phyloP scores from a whole-genome alignment of 2,797 vertebrate species.

The Argya squamiceps region DNA sequence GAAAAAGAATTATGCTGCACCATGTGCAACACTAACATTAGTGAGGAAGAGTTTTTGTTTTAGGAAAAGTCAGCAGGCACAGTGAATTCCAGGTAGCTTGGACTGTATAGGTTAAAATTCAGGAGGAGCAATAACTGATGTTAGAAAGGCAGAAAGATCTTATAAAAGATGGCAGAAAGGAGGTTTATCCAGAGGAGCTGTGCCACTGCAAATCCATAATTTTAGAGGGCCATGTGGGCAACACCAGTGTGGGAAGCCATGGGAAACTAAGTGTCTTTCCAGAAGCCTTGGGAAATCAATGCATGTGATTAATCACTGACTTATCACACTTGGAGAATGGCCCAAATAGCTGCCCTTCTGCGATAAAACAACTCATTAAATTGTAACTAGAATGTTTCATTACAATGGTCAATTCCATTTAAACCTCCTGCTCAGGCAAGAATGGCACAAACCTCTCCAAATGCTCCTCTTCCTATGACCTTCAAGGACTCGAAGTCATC shows the following conservation, averaged over 20 bases:
- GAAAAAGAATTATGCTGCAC: background rate
- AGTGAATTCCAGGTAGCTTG: background rate
- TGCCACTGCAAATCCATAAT: background rate
- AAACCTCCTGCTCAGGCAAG: background rate
- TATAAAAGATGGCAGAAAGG: too few species aligned
- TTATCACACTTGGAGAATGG: background rate
- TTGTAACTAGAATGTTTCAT: background rate
- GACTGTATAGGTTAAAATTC: background rate
- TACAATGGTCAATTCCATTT: background rate
- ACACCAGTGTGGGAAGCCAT: background rate
- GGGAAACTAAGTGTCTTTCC: background rate
- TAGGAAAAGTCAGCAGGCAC: background rate
- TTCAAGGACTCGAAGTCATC: constrained; percentile 98
- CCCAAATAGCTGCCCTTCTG: background rate
- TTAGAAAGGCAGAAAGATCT: too few species aligned
- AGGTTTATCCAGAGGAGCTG: background rate
- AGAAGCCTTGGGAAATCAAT: background rate
- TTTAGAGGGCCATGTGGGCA: background rate
- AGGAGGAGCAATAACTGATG: background rate
- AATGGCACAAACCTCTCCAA: constrained; percentile 88
- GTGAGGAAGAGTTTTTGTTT: background rate
- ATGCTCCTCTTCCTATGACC: constrained; percentile 96
- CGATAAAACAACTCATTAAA: background rate
- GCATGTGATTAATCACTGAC: background rate
- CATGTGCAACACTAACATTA: background rate